Conservation (phyloP, 2,113 vertebrate genomes). For the Erythrocercus mccallii region DNA sequence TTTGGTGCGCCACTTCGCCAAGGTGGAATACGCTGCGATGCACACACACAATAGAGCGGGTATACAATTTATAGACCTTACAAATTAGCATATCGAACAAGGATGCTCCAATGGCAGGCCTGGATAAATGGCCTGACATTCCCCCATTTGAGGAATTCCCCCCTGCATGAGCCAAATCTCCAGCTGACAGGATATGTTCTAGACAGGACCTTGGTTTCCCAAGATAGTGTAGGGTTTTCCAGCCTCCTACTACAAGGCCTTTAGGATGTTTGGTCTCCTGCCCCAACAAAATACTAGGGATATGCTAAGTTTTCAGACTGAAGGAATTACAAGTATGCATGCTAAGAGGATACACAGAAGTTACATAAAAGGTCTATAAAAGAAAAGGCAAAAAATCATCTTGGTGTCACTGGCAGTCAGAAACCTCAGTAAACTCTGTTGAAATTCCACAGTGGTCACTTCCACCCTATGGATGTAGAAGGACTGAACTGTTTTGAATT, state of each 20-base stretch:
- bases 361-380: not conserved
- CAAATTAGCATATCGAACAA: not conserved
- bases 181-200: not conserved
- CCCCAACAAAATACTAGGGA: not conserved
- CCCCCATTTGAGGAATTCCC: rapidly evolving
- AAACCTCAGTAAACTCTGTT: not conserved
- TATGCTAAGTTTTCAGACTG: not conserved
- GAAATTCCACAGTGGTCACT: not conserved
- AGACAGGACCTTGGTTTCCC: not conserved
- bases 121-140: not conserved
- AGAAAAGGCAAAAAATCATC: not conserved
- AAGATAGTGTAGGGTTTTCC: not conserved
- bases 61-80: not conserved
- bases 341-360: not conserved
- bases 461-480: not conserved
- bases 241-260: rapidly evolving
- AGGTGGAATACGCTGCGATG: not conserved
- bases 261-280: not conserved
- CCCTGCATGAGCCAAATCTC: too few relatives aligned
- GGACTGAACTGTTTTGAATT: not conserved
- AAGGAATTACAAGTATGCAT: not conserved
- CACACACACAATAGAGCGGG: rapidly evolving
- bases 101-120: not conserved
- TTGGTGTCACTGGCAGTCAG: not conserved
- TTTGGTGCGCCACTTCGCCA: not conserved